phyloP scores from a whole-genome alignment of 2,797 vertebrate species.

The Decapterus maruadsi region DNA sequence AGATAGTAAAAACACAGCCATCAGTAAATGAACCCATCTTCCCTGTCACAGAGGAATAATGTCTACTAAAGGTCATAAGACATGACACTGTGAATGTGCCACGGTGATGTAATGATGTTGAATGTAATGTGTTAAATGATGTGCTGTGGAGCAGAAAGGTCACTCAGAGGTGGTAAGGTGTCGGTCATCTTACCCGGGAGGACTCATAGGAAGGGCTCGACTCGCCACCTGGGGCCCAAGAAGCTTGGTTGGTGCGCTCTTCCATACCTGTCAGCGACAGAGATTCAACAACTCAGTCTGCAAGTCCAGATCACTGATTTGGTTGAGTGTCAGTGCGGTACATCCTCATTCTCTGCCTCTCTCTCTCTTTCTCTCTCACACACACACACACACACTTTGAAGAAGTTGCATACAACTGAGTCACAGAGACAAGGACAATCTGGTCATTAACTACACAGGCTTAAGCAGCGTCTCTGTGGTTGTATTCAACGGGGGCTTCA shows the following conservation, averaged over 20 bases:
- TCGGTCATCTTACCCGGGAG: slow-evolving; percentile 92
- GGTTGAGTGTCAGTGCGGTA: slow-evolving; percentile 29
- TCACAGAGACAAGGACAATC: neutral
- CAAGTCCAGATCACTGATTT: slow-evolving; percentile 46
- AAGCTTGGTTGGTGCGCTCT: slow-evolving; percentile 91
- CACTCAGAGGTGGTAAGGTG: slow-evolving; percentile 60
- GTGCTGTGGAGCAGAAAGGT: slow-evolving; percentile 75
- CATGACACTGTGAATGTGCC: slow-evolving; percentile 54
- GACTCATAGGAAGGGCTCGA: slow-evolving; percentile 95
- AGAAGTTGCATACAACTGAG: neutral
- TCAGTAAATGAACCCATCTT: slow-evolving; percentile 27
- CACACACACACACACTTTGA: neutral
- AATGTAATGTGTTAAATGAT: slow-evolving; percentile 67
- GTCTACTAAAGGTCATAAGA: slow-evolving; percentile 44
- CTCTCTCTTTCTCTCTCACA: neutral
- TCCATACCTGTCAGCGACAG: slow-evolving; percentile 91
- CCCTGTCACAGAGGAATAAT: slow-evolving; percentile 44
- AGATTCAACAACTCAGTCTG: slow-evolving; percentile 77
- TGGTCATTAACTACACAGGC: neutral
- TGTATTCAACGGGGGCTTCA: neutral
- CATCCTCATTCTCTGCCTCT: slow-evolving; percentile 6
- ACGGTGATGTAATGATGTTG: slow-evolving; percentile 61
- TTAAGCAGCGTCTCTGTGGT: neutral
- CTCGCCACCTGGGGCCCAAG: slow-evolving; percentile 95
- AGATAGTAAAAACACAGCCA: neutral